These are phyloP conservation scores for Leptopilina drosophilae DNA, from an alignment of 2,888 invertebrate species.

Conservation along the genomic window DNA sequence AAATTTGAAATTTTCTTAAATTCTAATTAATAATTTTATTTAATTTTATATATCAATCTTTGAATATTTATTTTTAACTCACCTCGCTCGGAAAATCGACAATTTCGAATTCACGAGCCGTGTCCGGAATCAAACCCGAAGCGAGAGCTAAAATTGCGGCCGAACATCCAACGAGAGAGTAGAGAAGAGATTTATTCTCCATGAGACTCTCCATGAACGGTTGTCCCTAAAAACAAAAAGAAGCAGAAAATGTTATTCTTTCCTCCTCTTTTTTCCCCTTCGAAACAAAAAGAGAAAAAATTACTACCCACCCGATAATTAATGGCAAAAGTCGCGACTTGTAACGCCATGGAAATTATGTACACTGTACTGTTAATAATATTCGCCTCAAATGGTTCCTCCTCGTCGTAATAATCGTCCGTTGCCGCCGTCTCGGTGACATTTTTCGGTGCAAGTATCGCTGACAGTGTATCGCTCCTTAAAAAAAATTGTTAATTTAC, in stretches of 20 bases:
- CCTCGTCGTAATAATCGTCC: conserved; percentile 77
- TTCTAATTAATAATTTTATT: conserved; percentile 13
- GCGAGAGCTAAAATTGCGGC: conserved; percentile 90
- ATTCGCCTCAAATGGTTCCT: conserved; percentile 93
- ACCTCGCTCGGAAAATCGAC: conserved; percentile 95
- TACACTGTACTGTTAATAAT: conserved; percentile 98
- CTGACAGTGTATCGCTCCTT: conserved; percentile 79
- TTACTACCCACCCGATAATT: conserved; percentile 93
- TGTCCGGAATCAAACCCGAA: conserved; percentile 89
- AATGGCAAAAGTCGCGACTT: conserved; percentile 98
- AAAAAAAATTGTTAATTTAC: conserved; percentile 23
- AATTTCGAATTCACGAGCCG: conserved; percentile 94
- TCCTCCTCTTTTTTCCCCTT: not conserved
- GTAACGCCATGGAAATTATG: conserved; percentile 97
- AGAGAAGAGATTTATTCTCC: conserved; percentile 94
- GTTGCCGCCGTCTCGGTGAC: conserved; percentile 28
- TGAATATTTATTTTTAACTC: conserved; percentile 73
- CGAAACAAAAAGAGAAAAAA: not conserved
- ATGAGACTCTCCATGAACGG: conserved; percentile 98
- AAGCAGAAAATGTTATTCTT: conserved; percentile 36
- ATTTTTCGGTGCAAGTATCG: conserved; percentile 58
- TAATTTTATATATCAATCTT: not conserved
- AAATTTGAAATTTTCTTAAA: too few species aligned
- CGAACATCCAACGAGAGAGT: conserved; percentile 91
- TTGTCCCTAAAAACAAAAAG: conserved; percentile 84